A percentile compares a stretch with the other conserved stretches of the same genome.
phyloP scores from a whole-genome alignment of 1,140 invertebrate species.

The honey bee (Apis mellifera) region DNA sequence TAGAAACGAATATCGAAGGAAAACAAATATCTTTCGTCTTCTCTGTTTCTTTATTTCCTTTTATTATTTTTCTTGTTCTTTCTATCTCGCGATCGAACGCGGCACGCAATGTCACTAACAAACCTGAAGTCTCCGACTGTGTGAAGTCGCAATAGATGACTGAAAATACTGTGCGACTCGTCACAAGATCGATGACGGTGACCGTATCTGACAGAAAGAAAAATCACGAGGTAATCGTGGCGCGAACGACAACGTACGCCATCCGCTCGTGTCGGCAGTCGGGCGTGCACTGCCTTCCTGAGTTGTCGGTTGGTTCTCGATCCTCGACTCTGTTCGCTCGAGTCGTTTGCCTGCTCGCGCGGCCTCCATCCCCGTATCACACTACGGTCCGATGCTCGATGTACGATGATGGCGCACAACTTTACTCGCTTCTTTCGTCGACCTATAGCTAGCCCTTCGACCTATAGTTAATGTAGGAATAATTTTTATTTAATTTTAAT shows the following conservation, averaged over 20 bases:
- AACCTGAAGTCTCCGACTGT: constrained; percentile 4
- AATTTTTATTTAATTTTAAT: not conserved
- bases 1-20: not conserved
- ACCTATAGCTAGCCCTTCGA: not conserved
- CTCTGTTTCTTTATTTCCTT: constrained; percentile 19
- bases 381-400: constrained; percentile 8
- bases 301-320: constrained; percentile 60
- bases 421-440: constrained; percentile 15
- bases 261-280: constrained; percentile 80
- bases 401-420: not conserved
- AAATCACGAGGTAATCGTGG: constrained; percentile 66
- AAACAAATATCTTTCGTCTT: constrained; percentile 19
- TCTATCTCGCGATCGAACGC: constrained; percentile 13
- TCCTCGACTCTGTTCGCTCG: constrained; percentile 57
- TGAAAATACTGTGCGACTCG: constrained; percentile 51
- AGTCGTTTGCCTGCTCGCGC: constrained; percentile 29
- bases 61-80: not conserved
- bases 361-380: constrained; percentile 55
- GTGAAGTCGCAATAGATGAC: constrained; percentile 21
- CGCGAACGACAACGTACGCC: constrained; percentile 71
- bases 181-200: constrained; percentile 53
- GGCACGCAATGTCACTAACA: constrained; percentile 25
- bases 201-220: constrained; percentile 60
- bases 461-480: not conserved
- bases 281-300: constrained; percentile 78